Evolutionary conservation across 2,113 vertebrate species (phyloP).

Genomic region (Mesocricetus auratus): DNA sequence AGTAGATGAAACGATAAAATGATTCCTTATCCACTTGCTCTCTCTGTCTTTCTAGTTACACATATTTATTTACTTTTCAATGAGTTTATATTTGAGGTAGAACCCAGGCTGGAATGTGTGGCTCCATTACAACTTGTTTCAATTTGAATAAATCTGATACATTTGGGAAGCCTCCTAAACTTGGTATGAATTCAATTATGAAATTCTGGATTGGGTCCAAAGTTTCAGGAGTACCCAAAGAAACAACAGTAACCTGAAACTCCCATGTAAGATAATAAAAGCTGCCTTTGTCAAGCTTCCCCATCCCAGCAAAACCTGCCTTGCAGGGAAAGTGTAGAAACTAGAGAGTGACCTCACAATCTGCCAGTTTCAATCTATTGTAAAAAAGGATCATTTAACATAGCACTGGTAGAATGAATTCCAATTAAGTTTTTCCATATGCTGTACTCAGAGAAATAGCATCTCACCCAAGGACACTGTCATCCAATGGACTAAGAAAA

Average conservation of each 20-base stretch:
- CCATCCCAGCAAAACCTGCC: constrained; percentile 72
- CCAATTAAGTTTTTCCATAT: background rate
- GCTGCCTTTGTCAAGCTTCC: constrained; percentile 62
- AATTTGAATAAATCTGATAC: constrained; percentile 55
- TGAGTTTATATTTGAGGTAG: background rate
- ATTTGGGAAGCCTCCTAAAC: constrained; percentile 29
- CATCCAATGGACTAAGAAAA: background rate
- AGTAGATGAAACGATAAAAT: background rate
- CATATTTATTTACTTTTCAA: background rate
- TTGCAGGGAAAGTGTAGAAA: constrained; percentile 66
- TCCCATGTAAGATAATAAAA: constrained; percentile 59
- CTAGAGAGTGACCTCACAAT: background rate
- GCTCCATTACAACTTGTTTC: constrained; percentile 19
- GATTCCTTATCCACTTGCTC: fast-evolving
- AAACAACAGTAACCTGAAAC: constrained; percentile 40
- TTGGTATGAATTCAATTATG: constrained; percentile 30
- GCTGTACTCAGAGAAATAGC: background rate
- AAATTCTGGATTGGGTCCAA: constrained; percentile 42
- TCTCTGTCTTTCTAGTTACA: too few relatives aligned
- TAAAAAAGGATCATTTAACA: constrained; percentile 63
- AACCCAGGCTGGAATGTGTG: background rate
- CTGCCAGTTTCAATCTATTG: background rate
- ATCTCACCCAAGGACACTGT: too few relatives aligned
- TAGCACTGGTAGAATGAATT: background rate
- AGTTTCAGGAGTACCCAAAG: background rate